Evolutionary conservation across 1,140 invertebrate genomes (phyloP).

Genomic region (Coptotermes formosanus): DNA sequence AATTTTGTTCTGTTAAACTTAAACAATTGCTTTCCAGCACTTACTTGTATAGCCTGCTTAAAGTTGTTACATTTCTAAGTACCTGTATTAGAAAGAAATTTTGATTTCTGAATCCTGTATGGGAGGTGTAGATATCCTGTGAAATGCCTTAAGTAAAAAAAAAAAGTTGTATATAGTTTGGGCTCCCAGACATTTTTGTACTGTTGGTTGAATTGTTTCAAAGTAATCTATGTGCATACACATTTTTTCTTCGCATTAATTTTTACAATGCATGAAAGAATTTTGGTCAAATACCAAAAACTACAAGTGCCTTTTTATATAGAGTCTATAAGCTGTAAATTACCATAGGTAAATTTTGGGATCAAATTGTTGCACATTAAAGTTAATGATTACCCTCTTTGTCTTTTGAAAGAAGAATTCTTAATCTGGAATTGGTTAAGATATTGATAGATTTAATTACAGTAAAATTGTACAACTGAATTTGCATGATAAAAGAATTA

Average conservation of each 20-base stretch:
- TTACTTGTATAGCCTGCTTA: too few species aligned
- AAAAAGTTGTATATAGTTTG: not conserved
- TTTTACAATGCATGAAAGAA: not conserved
- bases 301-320: constrained; percentile 4
- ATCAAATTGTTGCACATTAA: not conserved
- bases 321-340: not conserved
- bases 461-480: not conserved
- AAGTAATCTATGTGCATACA: not conserved
- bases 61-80: too few species aligned
- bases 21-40: too few species aligned
- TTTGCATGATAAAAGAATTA: not conserved
- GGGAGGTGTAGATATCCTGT: too few species aligned
- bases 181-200: not conserved
- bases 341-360: not conserved
- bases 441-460: not conserved
- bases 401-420: not conserved
- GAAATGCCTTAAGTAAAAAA: too few species aligned
- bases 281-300: not conserved
- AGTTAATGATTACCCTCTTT: not conserved
- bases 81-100: too few species aligned
- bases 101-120: too few species aligned
- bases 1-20: too few species aligned
- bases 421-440: not conserved
- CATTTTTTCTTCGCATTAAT: not conserved
- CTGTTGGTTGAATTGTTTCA: not conserved